phyloP scores from a whole-genome alignment of 2,888 invertebrate species.

The Gastracanthus pulcherrimus region DNA sequence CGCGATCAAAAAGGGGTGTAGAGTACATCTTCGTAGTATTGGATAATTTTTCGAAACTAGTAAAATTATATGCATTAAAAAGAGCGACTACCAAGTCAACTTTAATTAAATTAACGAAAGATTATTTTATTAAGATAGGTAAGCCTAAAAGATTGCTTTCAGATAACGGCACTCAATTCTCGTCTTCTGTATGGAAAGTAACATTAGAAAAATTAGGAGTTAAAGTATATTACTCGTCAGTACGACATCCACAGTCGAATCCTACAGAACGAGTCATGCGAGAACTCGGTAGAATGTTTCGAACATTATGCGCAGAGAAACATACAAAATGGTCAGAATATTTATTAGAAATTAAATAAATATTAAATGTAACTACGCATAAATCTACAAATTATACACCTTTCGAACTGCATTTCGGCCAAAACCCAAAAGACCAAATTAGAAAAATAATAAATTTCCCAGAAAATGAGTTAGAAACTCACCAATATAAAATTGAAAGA shows the following conservation, averaged over 20 bases:
- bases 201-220: neutral
- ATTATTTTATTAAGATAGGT: conserved; percentile 36
- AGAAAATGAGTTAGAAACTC: too few species aligned
- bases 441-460: too few species aligned
- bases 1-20: neutral
- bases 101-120: neutral
- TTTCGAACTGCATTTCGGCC: too few species aligned
- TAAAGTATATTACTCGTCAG: too few species aligned
- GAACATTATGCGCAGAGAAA: too few species aligned
- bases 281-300: neutral
- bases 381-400: too few species aligned
- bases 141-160: conserved; percentile 59
- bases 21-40: conserved; percentile 40
- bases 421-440: too few species aligned
- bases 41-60: conserved; percentile 21
- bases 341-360: too few species aligned
- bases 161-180: conserved; percentile 66
- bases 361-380: too few species aligned
- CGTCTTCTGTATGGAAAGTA: neutral
- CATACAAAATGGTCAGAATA: too few species aligned
- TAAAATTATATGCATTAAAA: conserved; percentile 19
- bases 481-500: too few species aligned
- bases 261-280: neutral
- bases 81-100: too few species aligned
- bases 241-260: neutral